Evolutionary conservation across 2,888 invertebrate genomes (phyloP), one percentile per base, ranked within the genome.

Genomic region (Dolichomitus sp.): DNA sequence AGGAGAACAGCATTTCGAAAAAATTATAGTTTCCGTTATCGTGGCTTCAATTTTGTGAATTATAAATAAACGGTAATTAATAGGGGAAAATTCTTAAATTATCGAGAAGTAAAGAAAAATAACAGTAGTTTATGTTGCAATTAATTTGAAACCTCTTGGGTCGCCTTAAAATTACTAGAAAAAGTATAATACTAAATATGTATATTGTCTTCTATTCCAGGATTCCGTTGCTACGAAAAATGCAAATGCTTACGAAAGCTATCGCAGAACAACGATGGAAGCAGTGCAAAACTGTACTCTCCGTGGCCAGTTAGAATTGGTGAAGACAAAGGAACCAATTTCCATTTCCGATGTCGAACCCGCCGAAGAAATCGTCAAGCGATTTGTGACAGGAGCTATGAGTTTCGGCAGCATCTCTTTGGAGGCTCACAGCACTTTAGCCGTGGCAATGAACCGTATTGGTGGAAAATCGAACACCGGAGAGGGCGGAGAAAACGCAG

Each of bases 381-480:
- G 99, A 91, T 99, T 98, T 92, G 97, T 96, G 69, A 91, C 95
- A 94, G 98, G 98, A 85, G 99, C 99, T 0, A 99, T 99, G 99
- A 98, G 98, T 88, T 99, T 99, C 94, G 99, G 99, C 0, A 99
- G 99, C 81, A 99, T 99, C 89, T 99, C 99, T 0, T 94, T 98
- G 90, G 99, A 99, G 94, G 98, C 99, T 0, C 99, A 99, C 95
- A 96, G 97, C 33, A 97, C 99, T 0, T 95, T 99, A 40, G 99
- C 99, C 0, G 95, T 98, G 73, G 99, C 99, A 0, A 99, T 99
- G 99, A 99, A 99, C 94, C 96, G 97, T 87, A 97, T 99, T 88
- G 98, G 98, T 3, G 99, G 98, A 86, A 99, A 99, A 94, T 99
- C 99, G 83, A 99, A 99, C 94, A 99, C 99, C 0, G 99, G 99